These are phyloP conservation scores for Glossosoma conforme DNA, from an alignment of 1,140 invertebrate genomes.

Conservation along the genomic window DNA sequence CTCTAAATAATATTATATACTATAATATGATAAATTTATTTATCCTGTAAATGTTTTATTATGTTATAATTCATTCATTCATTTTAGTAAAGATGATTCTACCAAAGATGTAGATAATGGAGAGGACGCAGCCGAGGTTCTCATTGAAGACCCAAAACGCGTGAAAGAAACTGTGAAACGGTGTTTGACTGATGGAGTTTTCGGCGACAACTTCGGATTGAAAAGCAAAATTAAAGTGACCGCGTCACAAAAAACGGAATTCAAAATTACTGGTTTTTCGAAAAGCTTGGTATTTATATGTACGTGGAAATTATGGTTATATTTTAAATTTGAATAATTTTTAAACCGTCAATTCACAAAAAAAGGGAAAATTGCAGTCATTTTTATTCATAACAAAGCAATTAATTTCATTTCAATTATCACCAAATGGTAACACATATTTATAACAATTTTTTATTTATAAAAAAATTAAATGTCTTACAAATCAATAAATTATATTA, in stretches of 20 bases:
- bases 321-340: no score
- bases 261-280: slow-evolving; percentile 15
- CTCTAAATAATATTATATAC: no score
- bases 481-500: no score
- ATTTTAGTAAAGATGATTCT: slow-evolving; percentile 37
- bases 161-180: slow-evolving; percentile 30
- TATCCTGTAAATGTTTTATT: no score
- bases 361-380: no score
- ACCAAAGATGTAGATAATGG: slow-evolving; percentile 37
- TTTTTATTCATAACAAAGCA: no score
- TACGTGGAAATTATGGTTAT: slow-evolving; percentile 34
- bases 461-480: no score
- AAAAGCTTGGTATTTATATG: slow-evolving; percentile 47
- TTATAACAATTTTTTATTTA: background rate
- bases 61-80: no score
- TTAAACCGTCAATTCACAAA: no score
- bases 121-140: slow-evolving; percentile 27
- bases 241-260: slow-evolving; percentile 8
- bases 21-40: no score
- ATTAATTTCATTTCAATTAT: no score
- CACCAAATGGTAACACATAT: background rate
- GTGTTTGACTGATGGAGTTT: slow-evolving; percentile 39
- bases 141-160: slow-evolving; percentile 32
- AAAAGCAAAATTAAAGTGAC: slow-evolving; percentile 29
- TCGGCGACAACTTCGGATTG: slow-evolving; percentile 46